phyloP scores from a whole-genome alignment of 2,113 vertebrate genomes.

The Formicarius rufipectus region DNA sequence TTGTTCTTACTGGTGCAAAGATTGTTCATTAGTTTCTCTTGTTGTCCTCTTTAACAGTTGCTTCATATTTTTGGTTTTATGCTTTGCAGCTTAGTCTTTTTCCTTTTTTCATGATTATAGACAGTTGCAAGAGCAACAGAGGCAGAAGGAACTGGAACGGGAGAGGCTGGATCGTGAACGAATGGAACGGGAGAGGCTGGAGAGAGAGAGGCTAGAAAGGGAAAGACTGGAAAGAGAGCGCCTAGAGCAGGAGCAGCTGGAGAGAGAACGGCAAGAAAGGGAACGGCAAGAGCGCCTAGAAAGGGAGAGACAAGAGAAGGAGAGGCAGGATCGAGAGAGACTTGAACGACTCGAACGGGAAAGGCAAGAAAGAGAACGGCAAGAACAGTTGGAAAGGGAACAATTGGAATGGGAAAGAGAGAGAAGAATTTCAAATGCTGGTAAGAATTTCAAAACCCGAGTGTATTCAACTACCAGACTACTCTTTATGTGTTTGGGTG shows the following conservation, averaged over 20 bases:
- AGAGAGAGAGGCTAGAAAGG: slow-evolving; percentile 79
- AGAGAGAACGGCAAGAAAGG: slow-evolving; percentile 74
- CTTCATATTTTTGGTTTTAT: background rate
- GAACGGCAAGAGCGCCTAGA: slow-evolving; percentile 78
- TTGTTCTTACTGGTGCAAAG: background rate
- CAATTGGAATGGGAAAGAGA: slow-evolving; percentile 89
- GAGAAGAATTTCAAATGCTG: slow-evolving; percentile 85
- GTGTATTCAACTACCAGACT: background rate
- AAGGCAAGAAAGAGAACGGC: slow-evolving; percentile 74
- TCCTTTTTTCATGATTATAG: slow-evolving; percentile 61
- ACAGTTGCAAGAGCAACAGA: slow-evolving; percentile 93
- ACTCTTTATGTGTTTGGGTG: background rate
- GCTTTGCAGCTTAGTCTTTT: slow-evolving; percentile 29
- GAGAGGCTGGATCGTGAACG: slow-evolving; percentile 79
- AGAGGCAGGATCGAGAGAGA: slow-evolving; percentile 73
- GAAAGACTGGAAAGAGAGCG: slow-evolving; percentile 79
- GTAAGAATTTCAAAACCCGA: slow-evolving; percentile 75
- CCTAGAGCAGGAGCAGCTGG: slow-evolving; percentile 82
- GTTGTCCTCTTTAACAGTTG: background rate
- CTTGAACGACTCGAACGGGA: slow-evolving; percentile 73
- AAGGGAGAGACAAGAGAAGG: slow-evolving; percentile 75
- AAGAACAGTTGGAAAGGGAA: slow-evolving; percentile 79
- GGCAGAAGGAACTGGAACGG: slow-evolving; percentile 87
- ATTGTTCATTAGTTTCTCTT: background rate
- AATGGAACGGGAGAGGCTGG: slow-evolving; percentile 80